Evolutionary conservation across 1,140 invertebrate genomes (phyloP).

Genomic region (Lepidurus apus): DNA sequence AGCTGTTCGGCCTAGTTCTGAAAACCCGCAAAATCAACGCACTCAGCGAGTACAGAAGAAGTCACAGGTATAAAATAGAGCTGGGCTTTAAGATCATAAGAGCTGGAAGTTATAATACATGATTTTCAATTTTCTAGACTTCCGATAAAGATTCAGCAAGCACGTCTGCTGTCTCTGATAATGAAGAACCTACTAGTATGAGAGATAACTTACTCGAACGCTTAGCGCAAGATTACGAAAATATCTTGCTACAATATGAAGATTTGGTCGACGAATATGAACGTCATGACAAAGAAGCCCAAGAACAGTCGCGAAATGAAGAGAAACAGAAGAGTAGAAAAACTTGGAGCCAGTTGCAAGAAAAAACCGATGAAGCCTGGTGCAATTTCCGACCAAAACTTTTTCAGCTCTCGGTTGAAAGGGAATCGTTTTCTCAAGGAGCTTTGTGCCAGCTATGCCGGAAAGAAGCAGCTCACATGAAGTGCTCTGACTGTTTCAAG

Average conservation of each 20-base stretch:
- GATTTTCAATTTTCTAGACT: not conserved
- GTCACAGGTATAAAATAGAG: not conserved
- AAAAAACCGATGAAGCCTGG: not conserved
- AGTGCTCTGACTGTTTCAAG: not conserved
- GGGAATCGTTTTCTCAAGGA: not conserved
- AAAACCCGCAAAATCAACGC: not conserved
- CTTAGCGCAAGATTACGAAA: not conserved
- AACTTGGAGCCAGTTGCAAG: not conserved
- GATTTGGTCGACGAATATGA: not conserved
- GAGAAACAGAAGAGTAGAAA: not conserved
- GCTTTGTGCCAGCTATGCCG: not conserved
- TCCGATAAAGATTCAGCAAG: not conserved
- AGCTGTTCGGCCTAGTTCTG: not conserved
- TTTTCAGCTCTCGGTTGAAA: not conserved
- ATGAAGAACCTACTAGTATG: not conserved
- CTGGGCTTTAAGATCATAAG: not conserved
- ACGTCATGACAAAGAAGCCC: not conserved
- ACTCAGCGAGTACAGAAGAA: not conserved
- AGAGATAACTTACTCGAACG: not conserved
- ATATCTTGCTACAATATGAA: not conserved
- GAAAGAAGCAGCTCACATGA: not conserved
- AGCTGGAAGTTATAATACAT: not conserved
- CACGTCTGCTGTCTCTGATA: not conserved
- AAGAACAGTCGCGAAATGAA: not conserved
- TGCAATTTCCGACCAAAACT: not conserved